These are phyloP conservation scores for Cheilosia variabilis DNA, from an alignment of 2,888 invertebrate genomes.

Conservation along the genomic window DNA sequence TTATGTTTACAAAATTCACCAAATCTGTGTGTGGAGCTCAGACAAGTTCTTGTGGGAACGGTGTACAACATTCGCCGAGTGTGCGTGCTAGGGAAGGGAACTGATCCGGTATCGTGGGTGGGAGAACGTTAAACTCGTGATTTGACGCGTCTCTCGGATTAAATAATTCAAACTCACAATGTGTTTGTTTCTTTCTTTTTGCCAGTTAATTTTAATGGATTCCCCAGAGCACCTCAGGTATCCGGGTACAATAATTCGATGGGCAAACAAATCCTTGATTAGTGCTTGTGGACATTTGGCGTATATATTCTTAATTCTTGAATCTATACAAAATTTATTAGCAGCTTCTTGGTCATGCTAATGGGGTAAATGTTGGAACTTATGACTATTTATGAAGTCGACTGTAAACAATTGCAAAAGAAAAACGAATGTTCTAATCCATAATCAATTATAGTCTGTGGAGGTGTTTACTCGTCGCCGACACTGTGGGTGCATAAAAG, in stretches of 20 bases:
- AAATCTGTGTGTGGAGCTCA: neutral
- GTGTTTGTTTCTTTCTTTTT: neutral
- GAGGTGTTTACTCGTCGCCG: neutral
- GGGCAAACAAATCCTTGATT: neutral
- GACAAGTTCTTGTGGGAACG: neutral
- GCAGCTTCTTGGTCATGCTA: neutral
- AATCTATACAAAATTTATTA: neutral
- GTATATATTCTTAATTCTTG: too few species aligned
- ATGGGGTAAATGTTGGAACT: neutral
- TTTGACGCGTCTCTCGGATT: neutral
- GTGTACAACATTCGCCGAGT: neutral
- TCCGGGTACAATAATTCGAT: conserved; percentile 6
- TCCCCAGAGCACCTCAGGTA: neutral
- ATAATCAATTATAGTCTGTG: neutral
- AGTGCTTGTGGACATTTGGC: neutral
- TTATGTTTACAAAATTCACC: neutral
- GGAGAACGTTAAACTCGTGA: conserved; percentile 9
- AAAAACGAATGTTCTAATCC: neutral
- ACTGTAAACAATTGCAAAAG: neutral
- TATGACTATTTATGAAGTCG: neutral
- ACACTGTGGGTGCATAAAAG: neutral
- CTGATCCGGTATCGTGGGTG: conserved; percentile 51
- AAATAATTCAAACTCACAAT: conserved; percentile 1
- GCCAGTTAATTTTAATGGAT: neutral
- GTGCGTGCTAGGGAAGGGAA: conserved; percentile 23